Percentiles rank a stretch among this genome's conserved stretches.
Conservation (phyloP, 2,113 vertebrate genomes). For the Upupa epops region DNA sequence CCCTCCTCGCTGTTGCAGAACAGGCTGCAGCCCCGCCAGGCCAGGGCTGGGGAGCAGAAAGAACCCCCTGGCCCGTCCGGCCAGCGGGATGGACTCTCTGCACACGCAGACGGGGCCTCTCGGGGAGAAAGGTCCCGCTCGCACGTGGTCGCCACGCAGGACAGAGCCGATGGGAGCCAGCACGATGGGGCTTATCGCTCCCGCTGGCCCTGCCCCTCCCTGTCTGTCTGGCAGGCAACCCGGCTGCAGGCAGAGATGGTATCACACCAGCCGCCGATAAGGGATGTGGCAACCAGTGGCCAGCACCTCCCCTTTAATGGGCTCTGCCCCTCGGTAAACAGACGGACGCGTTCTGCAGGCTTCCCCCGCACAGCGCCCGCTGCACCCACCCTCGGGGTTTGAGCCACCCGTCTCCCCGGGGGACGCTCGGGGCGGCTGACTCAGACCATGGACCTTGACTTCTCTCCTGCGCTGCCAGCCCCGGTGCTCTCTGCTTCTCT, state of each 20-base stretch:
- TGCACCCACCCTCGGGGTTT: too few relatives aligned
- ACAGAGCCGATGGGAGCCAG: background rate
- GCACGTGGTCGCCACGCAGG: background rate
- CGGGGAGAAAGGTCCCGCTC: background rate
- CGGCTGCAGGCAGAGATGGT: background rate
- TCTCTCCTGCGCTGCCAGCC: background rate
- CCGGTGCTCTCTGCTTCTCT: background rate
- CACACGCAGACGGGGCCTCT: too few relatives aligned
- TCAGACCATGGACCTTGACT: background rate
- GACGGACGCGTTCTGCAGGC: background rate
- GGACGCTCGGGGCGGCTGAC: background rate
- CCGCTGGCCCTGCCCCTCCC: constrained; percentile 14
- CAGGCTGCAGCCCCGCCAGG: background rate
- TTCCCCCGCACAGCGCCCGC: background rate
- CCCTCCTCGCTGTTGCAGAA: background rate
- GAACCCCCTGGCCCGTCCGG: background rate
- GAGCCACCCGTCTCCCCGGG: background rate
- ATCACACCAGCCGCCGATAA: background rate
- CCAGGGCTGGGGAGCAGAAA: background rate
- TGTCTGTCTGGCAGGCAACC: constrained; percentile 29
- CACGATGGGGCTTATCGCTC: background rate
- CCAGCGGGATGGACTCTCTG: too few relatives aligned
- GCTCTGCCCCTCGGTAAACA: background rate
- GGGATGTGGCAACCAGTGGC: constrained; percentile 35
- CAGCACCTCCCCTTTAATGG: constrained; percentile 3